Base-by-base conservation (phyloP, 2,888 invertebrate genomes). In the Lampropteryx suffumata region DNA sequence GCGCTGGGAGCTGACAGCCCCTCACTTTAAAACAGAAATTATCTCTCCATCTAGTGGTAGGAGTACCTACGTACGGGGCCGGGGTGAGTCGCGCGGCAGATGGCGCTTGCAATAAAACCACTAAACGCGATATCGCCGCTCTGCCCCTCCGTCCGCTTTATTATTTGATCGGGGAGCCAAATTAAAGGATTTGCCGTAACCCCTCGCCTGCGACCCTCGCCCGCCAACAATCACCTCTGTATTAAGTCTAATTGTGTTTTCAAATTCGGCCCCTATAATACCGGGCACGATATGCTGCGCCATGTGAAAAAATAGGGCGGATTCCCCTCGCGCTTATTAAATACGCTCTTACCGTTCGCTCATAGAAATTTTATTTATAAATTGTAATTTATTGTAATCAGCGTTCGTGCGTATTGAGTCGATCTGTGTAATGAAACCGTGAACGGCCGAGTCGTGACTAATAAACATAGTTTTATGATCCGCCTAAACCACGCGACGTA, bases 201-300 rank as follows among this genome's bases (percentile, higher is more conserved):
- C 87, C 87, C 86, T 85, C 84, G 79, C 65, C 61, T 58, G 70
- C 79, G 83, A 85, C 89, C 90, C 88, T 84, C 84, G 76, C 82
- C 74, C 73, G 82, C 82, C 83, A 81, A 87, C 90, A 87, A 90
- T 90, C 90, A 90, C 90, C 90, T 88, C 89, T 89, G 89, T 90
- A 90, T 90, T 90, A 90, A 88, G 84, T 89, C 88, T 90, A 90
- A 90, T 90, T 90, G 89, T 90, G 90, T 90, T 90, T 90, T 90
- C 87, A 84, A 88, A 88, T 88, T 86, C 82, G 73, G 79, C 82
- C 86, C 88, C 83, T 82, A 82, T 81, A 82, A 62, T 68, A 68
- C 76, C 82, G 79, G 83, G 76, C 69, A 75, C 68, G 71, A 72
- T 77, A 73, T 74, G 76, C 73, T 62, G 64, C 57, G 71, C 67